Evolutionary conservation across 2,888 invertebrate species (phyloP).

Genomic region (Drosophila kanekoi): DNA sequence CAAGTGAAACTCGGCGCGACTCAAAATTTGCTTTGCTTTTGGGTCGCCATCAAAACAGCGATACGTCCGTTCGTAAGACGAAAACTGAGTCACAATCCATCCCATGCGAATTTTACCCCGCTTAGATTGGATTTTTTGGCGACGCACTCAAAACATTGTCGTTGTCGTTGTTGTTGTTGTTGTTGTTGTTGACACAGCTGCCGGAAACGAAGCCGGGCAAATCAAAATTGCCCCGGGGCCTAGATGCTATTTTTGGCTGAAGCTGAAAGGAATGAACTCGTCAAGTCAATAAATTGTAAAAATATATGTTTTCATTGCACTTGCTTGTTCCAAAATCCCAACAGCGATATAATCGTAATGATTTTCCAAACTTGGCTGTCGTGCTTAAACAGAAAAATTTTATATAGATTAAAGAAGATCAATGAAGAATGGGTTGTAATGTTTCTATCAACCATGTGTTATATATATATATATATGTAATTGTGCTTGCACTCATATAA

Average conservation of each 20-base stretch:
- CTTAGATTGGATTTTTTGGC: constrained; percentile 17
- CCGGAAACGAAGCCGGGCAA: constrained; percentile 27
- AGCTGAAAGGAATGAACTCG: constrained; percentile 11
- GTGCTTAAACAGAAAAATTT: no score
- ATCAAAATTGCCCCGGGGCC: constrained; percentile 31
- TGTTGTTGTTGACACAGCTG: constrained; percentile 33
- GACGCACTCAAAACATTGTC: constrained; percentile 17
- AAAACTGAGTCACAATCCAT: constrained; percentile 28
- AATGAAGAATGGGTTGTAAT: no score
- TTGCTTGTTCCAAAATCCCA: not conserved
- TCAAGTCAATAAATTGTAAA: not conserved
- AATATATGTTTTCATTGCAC: not conserved
- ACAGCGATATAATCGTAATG: not conserved
- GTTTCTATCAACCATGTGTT: no score
- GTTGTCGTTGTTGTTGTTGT: not conserved
- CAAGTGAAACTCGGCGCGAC: constrained; percentile 61
- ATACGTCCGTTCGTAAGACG: constrained; percentile 8
- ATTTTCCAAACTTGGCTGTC: no score
- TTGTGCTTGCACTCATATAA: no score
- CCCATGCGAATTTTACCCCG: constrained; percentile 13
- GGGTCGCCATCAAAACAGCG: constrained; percentile 34
- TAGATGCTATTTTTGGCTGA: constrained; percentile 16
- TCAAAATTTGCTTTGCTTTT: constrained; percentile 26
- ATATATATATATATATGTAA: no score
- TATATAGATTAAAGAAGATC: no score